phyloP scores from a whole-genome alignment of 2,888 invertebrate genomes.

The Andrena flavipes region DNA sequence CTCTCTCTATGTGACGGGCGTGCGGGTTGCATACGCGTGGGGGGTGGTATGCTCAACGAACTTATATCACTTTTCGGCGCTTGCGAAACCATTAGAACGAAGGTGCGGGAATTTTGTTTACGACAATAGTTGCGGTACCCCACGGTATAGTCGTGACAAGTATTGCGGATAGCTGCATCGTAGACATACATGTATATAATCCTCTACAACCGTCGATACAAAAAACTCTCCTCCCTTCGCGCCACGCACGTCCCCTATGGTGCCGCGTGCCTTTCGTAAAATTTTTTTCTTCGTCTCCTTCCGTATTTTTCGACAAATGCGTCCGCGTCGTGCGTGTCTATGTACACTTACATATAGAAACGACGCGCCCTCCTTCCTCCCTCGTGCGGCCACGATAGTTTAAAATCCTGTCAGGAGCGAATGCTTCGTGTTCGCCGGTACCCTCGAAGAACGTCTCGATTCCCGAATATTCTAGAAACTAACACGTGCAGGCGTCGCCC shows the following conservation, averaged over 20 bases:
- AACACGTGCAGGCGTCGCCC: constrained; percentile 80
- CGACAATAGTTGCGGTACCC: constrained; percentile 40
- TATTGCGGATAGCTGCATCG: constrained; percentile 37
- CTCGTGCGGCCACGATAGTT: constrained; percentile 36
- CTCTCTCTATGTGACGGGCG: constrained; percentile 15
- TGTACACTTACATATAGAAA: constrained; percentile 54
- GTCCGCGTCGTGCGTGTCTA: constrained; percentile 37
- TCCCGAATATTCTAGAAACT: constrained; percentile 59
- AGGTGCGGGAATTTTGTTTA: constrained; percentile 45
- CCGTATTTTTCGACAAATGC: constrained; percentile 22
- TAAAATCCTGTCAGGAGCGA: constrained; percentile 37
- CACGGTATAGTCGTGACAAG: constrained; percentile 28
- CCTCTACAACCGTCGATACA: constrained; percentile 17
- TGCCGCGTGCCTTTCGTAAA: constrained; percentile 4
- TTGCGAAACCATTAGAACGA: constrained; percentile 22
- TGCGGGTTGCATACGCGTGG: constrained; percentile 4
- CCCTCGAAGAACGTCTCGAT: constrained; percentile 33
- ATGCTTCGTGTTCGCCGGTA: constrained; percentile 40
- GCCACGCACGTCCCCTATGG: background rate
- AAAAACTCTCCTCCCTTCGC: constrained; percentile 22
- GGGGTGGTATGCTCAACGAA: constrained; percentile 14
- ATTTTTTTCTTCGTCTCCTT: background rate
- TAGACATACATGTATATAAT: constrained; percentile 14
- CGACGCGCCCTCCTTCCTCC: constrained; percentile 11
- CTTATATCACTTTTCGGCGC: constrained; percentile 21